Evolutionary conservation across 2,888 invertebrate genomes (phyloP).

Genomic region (Liodrosophila aerea): DNA sequence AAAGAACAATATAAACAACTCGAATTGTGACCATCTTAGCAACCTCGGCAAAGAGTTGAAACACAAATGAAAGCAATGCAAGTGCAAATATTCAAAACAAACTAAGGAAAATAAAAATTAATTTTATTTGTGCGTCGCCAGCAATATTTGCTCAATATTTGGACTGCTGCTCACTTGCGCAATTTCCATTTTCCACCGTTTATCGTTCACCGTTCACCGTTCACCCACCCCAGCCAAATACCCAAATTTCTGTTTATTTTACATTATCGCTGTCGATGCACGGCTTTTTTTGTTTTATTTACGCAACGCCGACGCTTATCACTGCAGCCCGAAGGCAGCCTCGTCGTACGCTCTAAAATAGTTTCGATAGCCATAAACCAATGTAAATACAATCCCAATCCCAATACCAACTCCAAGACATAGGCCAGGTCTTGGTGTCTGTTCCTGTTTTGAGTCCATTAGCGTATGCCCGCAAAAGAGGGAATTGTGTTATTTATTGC

Average conservation of each 20-base stretch:
- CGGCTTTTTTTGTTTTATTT: slow-evolving; percentile 22
- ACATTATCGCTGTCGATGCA: slow-evolving; percentile 49
- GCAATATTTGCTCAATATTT: slow-evolving; percentile 49
- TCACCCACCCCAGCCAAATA: slow-evolving; percentile 44
- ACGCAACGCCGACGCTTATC: slow-evolving; percentile 55
- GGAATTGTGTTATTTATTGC: slow-evolving; percentile 27
- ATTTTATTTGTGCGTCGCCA: slow-evolving; percentile 40
- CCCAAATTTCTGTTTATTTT: slow-evolving; percentile 42
- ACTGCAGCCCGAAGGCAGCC: too few relatives aligned
- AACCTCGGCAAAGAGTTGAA: slow-evolving; percentile 26
- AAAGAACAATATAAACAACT: slow-evolving; percentile 25
- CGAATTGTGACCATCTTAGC: slow-evolving; percentile 38
- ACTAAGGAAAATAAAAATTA: slow-evolving; percentile 8
- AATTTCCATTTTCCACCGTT: slow-evolving; percentile 22
- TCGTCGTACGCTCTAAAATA: not conserved
- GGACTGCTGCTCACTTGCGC: slow-evolving; percentile 46
- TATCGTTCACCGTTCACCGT: slow-evolving; percentile 6
- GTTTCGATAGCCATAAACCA: slow-evolving; percentile 6
- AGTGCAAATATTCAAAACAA: slow-evolving; percentile 36
- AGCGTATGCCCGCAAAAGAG: slow-evolving; percentile 44
- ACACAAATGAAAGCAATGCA: slow-evolving; percentile 41
- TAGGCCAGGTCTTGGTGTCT: slow-evolving; percentile 1
- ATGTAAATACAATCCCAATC: slow-evolving; percentile 28
- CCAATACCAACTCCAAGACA: not conserved
- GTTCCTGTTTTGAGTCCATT: slow-evolving; percentile 49